These are phyloP conservation scores for Ondatra zibethicus DNA, from an alignment of 2,113 vertebrate genomes.

Conservation along the genomic window DNA sequence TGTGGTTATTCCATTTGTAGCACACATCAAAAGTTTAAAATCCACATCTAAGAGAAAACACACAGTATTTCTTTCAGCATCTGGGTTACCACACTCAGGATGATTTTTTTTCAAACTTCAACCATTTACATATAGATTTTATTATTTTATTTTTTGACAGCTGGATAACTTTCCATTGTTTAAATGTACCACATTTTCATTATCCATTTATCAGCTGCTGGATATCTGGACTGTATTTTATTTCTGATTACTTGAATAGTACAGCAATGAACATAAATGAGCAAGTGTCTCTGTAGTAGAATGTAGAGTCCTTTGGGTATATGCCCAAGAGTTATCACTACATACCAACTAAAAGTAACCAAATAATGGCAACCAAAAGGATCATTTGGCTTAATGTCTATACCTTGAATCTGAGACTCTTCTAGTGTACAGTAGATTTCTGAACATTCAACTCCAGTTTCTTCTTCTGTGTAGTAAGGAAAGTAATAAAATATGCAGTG, in stretches of 20 bases:
- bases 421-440: neutral
- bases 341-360: conserved; percentile 8
- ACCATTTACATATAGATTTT: neutral
- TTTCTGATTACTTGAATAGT: neutral
- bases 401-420: neutral
- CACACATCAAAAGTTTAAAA: neutral
- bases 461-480: neutral
- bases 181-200: neutral
- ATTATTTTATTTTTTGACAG: neutral
- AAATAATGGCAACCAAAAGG: neutral
- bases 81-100: neutral
- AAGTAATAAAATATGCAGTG: neutral
- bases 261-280: neutral
- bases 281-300: neutral
- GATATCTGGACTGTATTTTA: neutral
- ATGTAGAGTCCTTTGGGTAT: neutral
- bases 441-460: neutral
- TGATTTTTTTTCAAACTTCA: neutral
- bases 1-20: neutral
- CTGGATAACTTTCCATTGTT: neutral
- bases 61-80: neutral
- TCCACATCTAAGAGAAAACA: neutral
- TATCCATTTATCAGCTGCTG: neutral
- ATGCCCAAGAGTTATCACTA: neutral
- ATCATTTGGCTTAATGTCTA: neutral